Conservation (phyloP, 1,140 invertebrate genomes). For the Drosophila athabasca region DNA sequence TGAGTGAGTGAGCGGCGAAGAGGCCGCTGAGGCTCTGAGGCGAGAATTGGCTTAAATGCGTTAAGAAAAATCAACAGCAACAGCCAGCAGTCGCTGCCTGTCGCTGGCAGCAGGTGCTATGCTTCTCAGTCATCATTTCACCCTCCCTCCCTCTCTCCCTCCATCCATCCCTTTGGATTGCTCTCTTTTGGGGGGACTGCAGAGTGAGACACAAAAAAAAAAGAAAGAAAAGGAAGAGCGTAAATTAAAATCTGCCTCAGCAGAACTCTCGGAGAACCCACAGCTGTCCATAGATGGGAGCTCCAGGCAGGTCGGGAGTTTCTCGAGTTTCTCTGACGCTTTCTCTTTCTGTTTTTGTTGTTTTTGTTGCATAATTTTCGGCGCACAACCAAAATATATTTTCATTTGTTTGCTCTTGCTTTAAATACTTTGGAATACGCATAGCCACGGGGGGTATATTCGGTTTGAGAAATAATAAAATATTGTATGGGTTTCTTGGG, state of each 20-base stretch:
- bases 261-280: slow-evolving; percentile 7
- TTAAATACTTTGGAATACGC: no score
- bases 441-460: no score
- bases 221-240: slow-evolving; percentile 17
- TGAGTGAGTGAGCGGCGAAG: slow-evolving; percentile 5
- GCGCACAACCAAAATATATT: slow-evolving; percentile 46
- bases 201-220: neutral
- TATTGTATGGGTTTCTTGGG: no score
- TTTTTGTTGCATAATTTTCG: slow-evolving; percentile 67
- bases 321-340: slow-evolving; percentile 9
- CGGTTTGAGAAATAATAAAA: no score
- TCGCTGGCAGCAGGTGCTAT: slow-evolving; percentile 59
- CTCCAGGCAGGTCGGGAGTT: no score
- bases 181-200: no score
- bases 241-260: slow-evolving; percentile 39
- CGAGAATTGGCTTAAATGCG: slow-evolving; percentile 73
- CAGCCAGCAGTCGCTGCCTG: slow-evolving; percentile 4
- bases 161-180: no score
- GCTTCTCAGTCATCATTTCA: slow-evolving; percentile 41
- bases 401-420: slow-evolving; percentile 56
- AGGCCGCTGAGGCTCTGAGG: slow-evolving; percentile 23
- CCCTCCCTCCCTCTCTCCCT: no score
- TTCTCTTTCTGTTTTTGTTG: slow-evolving; percentile 37
- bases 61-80: slow-evolving; percentile 63
- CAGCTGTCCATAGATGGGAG: slow-evolving; percentile 23